Base-by-base conservation (phyloP, 2,113 vertebrate species). In the Colinus virginianus region DNA sequence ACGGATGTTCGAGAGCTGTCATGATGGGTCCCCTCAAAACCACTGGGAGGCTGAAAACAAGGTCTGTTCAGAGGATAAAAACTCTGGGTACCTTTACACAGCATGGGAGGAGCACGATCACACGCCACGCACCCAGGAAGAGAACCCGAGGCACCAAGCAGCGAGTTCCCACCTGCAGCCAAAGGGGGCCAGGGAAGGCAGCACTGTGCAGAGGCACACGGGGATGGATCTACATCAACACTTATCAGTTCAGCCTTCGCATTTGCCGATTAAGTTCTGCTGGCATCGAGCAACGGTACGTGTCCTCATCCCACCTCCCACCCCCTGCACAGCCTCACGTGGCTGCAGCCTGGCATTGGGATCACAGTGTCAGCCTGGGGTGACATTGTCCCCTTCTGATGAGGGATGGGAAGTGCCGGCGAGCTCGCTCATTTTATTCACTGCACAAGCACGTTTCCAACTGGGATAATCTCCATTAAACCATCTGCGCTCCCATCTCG, bases 391-490 rank as follows among this genome's bases (percentile, higher is more conserved):
- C 96, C 93, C 92, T 96, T 77, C 94, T 92, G 95, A 97, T 97
- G 96, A 88, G 90, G 96, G 95, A 96, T 42, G 7, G 64, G 5
- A 62, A 91, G 92, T 19, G 62, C 59, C 90, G 88, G 92, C 26
- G 46, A 90, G 92, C 79, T 95, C 53, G 48, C 94, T 98, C 95
- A n/a, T 95, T 64, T 87, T 45, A 84, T 97, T 98, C 97, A 97
- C 92, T 84, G 94, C 96, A 96, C 84, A 71, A 97, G 97, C 74
- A 94, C 91, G 86, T 95, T 91, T 97, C 98, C 98, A 93, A 97
- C 98, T 96, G 98, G 78, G 98, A 97, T 98, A 98, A 98, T 98
- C 98, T 98, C 97, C 53, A 95, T 94, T 97, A 96, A 97, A 97
- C 98, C 98, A 98, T 98, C 98, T 98, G 98, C 19, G 66, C 94